Evolutionary conservation across 1,140 invertebrate genomes (phyloP), one percentile per base, ranked within the genome.

Genomic region (Manduca sexta): DNA sequence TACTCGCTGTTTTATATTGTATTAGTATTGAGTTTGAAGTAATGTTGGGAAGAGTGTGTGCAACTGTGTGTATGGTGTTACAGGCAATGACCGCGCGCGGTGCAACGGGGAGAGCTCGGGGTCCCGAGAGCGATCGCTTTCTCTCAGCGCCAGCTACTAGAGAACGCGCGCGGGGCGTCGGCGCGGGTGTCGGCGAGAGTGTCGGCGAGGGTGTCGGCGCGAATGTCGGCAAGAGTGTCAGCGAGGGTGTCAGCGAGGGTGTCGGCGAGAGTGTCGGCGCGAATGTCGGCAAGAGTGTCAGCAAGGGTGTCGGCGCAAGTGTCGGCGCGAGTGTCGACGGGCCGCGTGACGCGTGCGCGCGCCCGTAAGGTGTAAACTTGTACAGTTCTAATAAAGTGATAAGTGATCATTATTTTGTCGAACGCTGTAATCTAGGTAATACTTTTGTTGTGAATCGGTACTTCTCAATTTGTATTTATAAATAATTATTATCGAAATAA

Each of bases 401-500:
- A 78, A 84, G 80, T 81, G 79, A 81, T 81, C 68, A 70, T 68
- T 74, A 73, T 77, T 69, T 75, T 74, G 71, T 76, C 70, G 77
- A 71, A 81, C 78, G 54, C 64, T 78, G 52, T 79, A 74, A 74
- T 71, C 60, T 81, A 81, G 77, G 67, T 66, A 74, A 80, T 74
- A 74, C 73, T 14, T 80, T 82, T 82, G 77, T 84, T 80, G 80
- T 84, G 80, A 81, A 82, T 74, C 76, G 69, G 70, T 81, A 76
- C 80, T 79, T 84, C 77, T 84, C 80, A 79, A 82, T 82, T 78
- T 82, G 74, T 84, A 84, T 84, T 84, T 84, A 84, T 84, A 84
- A 83, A 75, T 77, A 74, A 67, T 52, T 64, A 73, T 49, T 72
- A 72, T 76, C 67, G 55, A 77, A 81, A 76, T 84, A 84, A 80